phyloP scores from a whole-genome alignment of 1,140 invertebrate genomes.

The Leptopilina clavipes region DNA sequence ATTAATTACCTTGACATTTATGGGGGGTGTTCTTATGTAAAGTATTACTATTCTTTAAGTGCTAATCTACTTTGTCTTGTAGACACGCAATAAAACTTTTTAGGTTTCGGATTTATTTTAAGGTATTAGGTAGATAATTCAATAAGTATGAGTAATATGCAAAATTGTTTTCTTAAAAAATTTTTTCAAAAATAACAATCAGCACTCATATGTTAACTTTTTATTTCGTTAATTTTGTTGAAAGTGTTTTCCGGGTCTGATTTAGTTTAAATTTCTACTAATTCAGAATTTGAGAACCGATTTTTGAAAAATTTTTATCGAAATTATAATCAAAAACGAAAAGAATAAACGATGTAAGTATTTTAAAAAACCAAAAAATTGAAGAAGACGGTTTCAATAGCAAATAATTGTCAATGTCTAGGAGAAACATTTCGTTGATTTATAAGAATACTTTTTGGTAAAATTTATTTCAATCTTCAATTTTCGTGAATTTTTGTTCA shows the following conservation, averaged over 20 bases:
- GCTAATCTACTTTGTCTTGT: slow-evolving; percentile 16
- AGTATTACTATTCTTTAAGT: slow-evolving; percentile 18
- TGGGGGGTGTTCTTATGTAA: slow-evolving; percentile 14
- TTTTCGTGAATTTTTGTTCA: too few relatives aligned
- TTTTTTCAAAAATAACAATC: neutral
- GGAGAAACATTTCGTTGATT: too few relatives aligned
- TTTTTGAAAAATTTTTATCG: too few relatives aligned
- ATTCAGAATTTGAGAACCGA: too few relatives aligned
- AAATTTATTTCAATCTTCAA: too few relatives aligned
- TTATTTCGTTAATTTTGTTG: neutral
- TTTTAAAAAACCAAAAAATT: neutral
- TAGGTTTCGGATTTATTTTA: slow-evolving; percentile 22
- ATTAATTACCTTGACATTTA: slow-evolving; percentile 20
- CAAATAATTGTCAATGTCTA: too few relatives aligned
- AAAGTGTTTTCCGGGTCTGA: too few relatives aligned
- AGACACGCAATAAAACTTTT: slow-evolving; percentile 27
- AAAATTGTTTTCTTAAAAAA: neutral
- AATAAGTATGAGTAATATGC: neutral
- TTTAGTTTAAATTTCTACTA: too few relatives aligned
- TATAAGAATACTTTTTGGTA: too few relatives aligned
- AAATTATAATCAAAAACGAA: too few relatives aligned
- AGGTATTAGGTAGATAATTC: slow-evolving; percentile 1
- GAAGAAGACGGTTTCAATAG: too few relatives aligned
- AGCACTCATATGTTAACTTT: neutral
- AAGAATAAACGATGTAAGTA: too few relatives aligned